Base-by-base conservation (phyloP, 2,888 invertebrate genomes). In the Gryllus longicercus region DNA sequence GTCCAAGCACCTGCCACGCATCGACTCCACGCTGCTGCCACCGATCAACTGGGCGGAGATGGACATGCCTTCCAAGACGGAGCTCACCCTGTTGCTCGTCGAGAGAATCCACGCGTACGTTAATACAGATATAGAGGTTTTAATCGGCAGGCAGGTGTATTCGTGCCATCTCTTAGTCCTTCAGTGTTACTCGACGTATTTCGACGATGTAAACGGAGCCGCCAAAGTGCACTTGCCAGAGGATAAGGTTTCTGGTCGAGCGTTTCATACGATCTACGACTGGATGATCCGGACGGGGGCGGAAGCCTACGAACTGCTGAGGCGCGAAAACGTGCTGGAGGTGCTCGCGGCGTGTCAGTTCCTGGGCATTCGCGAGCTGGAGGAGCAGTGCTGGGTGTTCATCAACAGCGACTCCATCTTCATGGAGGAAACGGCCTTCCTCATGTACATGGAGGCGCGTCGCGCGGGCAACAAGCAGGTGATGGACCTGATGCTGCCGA, bases 331-430 rank as follows among this genome's bases (percentile, higher is more conserved):
- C 50, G 75, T 79, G 18, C 18, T 79, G 25, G 23, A 50, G 12
- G 18, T 79, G 21, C 49, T 75, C 8, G 8, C 18, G 49, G 74
- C 79, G 11, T 63, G 75, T 16, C 38, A 74, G 21, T 74, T 79
- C 38, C 49, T 79, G 75, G 79, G 75, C 75, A n/a, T 79, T 8
- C 75, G 38, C 75, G 81, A 79, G 23, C 79, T 81, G 38, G 79
- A 79, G 49, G 79, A 79, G 76, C 81, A 81, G 74, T 81, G 81
- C 75, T 79, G 81, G 79, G 77, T 51, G 25, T 78, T 78, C 78
- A 75, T 81, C n/a, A 79, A 79, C 16, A 74, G 74, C 25, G 23
- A 77, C 11, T 16, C 49, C 21, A 11, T 80, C 38, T 79, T 79
- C 78, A 50, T 38, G 1, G 81, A 81, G 23, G 78, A 77, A 50